These are phyloP conservation scores for Rhinolophus sinicus DNA, from an alignment of 2,113 vertebrate species.

Conservation along the genomic window DNA sequence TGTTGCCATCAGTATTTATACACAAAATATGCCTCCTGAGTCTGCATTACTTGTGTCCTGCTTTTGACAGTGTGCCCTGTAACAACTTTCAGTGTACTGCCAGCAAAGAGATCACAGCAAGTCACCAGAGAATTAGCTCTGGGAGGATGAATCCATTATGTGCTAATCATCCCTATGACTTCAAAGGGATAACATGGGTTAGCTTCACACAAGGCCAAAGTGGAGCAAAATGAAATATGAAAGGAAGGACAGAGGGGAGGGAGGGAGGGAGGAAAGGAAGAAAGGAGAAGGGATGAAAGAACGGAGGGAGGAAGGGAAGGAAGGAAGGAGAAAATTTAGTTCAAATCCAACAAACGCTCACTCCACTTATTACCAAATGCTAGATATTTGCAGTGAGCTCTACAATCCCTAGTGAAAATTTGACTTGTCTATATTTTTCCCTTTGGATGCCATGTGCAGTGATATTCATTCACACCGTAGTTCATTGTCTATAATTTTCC, in stretches of 20 bases:
- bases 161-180: background rate
- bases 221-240: background rate
- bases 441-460: background rate
- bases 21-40: background rate
- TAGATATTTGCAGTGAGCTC: background rate
- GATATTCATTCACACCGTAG: background rate
- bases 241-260: background rate
- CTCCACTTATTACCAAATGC: background rate
- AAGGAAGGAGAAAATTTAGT: background rate
- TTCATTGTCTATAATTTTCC: background rate
- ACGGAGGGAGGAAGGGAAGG: too few relatives aligned
- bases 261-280: background rate
- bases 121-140: conserved; percentile 49
- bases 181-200: background rate
- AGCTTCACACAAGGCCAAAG: background rate
- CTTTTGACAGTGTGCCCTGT: background rate
- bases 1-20: background rate
- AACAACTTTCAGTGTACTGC: background rate
- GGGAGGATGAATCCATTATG: background rate
- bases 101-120: background rate
- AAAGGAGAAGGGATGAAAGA: too few relatives aligned
- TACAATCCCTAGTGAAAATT: background rate
- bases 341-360: background rate
- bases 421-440: background rate
- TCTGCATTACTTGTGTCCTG: background rate